A percentile compares a stretch with the other conserved stretches of the same genome.
phyloP scores from a whole-genome alignment of 1,140 invertebrate species.

The Heliconius melpomene region DNA sequence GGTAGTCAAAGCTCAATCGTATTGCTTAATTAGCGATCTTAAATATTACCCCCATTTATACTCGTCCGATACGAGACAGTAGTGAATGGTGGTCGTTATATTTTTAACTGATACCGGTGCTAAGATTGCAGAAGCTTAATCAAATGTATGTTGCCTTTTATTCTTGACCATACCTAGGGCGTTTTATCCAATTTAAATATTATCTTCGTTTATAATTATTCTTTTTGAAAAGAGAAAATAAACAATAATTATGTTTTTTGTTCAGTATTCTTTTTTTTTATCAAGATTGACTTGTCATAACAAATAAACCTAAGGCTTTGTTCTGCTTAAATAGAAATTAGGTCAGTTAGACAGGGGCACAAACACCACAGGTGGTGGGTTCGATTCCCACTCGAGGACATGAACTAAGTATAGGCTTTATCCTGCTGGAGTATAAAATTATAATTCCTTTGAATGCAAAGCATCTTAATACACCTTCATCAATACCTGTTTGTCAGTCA shows the following conservation, averaged over 20 bases:
- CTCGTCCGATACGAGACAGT: slow-evolving; percentile 18
- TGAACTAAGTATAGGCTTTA: neutral
- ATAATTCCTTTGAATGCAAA: neutral
- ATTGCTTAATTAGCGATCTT: slow-evolving; percentile 12
- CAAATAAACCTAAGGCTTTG: neutral
- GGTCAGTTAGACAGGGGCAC: no score
- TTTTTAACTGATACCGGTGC: slow-evolving; percentile 11
- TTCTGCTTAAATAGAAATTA: neutral
- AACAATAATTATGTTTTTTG: no score
- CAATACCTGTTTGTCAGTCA: slow-evolving; percentile 56
- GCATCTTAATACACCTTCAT: slow-evolving; percentile 14
- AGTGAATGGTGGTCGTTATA: slow-evolving; percentile 6
- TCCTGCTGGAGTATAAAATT: neutral
- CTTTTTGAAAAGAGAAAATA: neutral
- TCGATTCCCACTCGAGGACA: no score
- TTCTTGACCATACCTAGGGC: neutral
- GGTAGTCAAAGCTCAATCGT: slow-evolving; percentile 15
- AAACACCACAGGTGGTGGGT: no score
- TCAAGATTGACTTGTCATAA: neutral
- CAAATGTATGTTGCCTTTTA: slow-evolving; percentile 1
- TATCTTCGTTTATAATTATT: neutral
- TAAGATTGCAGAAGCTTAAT: slow-evolving; percentile 10
- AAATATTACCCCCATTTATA: slow-evolving; percentile 9
- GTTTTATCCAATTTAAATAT: slow-evolving; percentile 8
- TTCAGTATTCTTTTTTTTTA: neutral